A percentile compares a stretch with the other conserved stretches of the same genome.
Evolutionary conservation across 2,888 invertebrate species (phyloP).

Genomic region (Acronicta leporina): DNA sequence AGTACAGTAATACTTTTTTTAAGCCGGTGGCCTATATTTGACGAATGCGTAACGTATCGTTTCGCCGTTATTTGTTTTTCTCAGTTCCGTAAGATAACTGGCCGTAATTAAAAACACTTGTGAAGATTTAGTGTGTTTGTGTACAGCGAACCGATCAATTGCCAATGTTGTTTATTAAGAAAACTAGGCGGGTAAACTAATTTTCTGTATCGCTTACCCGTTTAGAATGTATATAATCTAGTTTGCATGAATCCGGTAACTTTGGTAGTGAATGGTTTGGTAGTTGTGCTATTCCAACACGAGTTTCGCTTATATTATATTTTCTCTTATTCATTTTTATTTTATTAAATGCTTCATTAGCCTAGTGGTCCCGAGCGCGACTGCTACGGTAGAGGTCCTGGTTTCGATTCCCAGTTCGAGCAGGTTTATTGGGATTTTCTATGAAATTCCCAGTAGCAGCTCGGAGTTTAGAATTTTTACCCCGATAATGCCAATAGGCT

Average conservation of each 20-base stretch:
- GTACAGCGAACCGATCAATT: constrained; percentile 47
- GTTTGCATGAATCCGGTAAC: constrained; percentile 1
- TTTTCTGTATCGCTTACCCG: constrained; percentile 34
- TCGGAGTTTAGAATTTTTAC: too few relatives aligned
- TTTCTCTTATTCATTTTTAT: too few relatives aligned
- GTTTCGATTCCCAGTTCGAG: too few relatives aligned
- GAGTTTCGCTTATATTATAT: constrained; percentile 15
- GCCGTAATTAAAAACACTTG: constrained; percentile 48
- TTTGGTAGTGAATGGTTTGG: constrained; percentile 6
- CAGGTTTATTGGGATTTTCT: too few relatives aligned
- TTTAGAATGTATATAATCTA: constrained; percentile 27
- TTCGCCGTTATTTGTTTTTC: constrained; percentile 50
- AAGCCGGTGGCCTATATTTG: constrained; percentile 65
- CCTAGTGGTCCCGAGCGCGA: too few relatives aligned
- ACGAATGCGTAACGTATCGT: constrained; percentile 51
- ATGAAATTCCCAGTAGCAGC: too few relatives aligned
- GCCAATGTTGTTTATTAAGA: constrained; percentile 39
- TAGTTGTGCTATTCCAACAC: constrained; percentile 7
- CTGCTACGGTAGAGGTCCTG: too few relatives aligned
- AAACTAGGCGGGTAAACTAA: constrained; percentile 34
- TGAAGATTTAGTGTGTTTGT: constrained; percentile 48
- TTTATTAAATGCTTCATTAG: too few relatives aligned
- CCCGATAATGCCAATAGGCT: too few relatives aligned
- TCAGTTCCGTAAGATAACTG: constrained; percentile 44
- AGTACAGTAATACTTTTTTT: constrained; percentile 58